Base-by-base conservation (phyloP, 1,140 invertebrate genomes). In the Zaprionus ornatus region DNA sequence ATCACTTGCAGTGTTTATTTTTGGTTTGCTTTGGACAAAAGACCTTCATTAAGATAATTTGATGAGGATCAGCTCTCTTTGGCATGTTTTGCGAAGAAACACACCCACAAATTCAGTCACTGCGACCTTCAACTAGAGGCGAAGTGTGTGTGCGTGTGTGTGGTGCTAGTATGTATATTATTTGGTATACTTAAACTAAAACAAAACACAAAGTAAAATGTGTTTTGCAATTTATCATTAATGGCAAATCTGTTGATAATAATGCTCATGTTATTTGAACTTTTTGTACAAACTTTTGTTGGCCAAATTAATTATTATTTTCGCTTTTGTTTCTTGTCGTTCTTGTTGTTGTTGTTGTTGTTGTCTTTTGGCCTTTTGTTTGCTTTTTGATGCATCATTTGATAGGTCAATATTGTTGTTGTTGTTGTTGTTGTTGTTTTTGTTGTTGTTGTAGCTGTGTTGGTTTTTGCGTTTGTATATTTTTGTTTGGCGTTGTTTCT, bases 101-200 rank as follows among this genome's bases (percentile, higher is more conserved):
- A 75, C 73, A 70, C 73, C 73, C 54, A 57, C 67, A 37, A 73
- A 45, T 17, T 6, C 45, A 61, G 15, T 35, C 19, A 71, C 61
- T 74, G n/a, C 70, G 88, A 79, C 83, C 84, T 87, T 87, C 84
- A 62, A 65, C 66, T 52, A 42, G 60, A 72, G 54, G 74, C 68
- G 70, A 56, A 13, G 45, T 86, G 15, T 25, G 5, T 25, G 5
- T 25, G 25, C 0, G 29, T 32, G 27, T 27, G 9, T 32, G 29
- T 32, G 29, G 29, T 78, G 32, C 55, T 70, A 42, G 54, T 65
- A 62, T 73, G 74, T 68, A 69, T 82, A 70, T 50, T 54, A 70
- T 70, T 17, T 27, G 48, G 61, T 71, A 68, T 71, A 69, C 60
- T 57, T 40, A 50, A 48, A 73, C 75, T 62, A 62, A 56, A 54